phyloP scores from a whole-genome alignment of 1,140 invertebrate species.

The Zaprionus vittiger region DNA sequence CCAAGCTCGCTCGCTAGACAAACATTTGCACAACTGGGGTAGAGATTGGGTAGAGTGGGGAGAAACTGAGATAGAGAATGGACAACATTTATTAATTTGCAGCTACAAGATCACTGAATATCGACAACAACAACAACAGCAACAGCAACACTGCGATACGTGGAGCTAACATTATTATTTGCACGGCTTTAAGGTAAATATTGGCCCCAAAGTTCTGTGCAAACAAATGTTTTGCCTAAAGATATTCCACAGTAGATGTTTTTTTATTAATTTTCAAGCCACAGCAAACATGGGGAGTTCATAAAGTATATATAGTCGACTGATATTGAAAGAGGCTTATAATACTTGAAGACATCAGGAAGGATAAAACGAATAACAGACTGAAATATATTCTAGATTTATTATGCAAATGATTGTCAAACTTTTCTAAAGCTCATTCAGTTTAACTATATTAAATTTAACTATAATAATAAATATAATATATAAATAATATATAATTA shows the following conservation, averaged over 20 bases:
- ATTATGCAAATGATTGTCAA: neutral
- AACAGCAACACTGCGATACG: neutral
- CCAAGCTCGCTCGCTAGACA: constrained; percentile 37
- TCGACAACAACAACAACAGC: constrained; percentile 35
- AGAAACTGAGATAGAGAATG: neutral
- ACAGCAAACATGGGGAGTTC: constrained; percentile 15
- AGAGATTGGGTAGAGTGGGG: neutral
- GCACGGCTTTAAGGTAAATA: constrained; percentile 61
- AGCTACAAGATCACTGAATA: constrained; percentile 75
- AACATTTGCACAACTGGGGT: constrained; percentile 73
- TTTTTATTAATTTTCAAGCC: constrained; percentile 56
- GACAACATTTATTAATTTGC: constrained; percentile 71
- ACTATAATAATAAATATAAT: neutral
- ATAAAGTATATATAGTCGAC: neutral
- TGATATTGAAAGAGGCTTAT: too few relatives aligned
- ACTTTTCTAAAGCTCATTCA: neutral
- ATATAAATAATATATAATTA: too few relatives aligned
- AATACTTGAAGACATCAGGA: too few relatives aligned
- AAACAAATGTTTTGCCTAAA: constrained; percentile 60
- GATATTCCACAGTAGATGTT: constrained; percentile 30
- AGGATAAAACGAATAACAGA: neutral
- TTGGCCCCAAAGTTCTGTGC: constrained; percentile 70
- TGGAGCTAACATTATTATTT: constrained; percentile 44
- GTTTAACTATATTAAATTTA: neutral
- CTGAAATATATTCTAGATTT: neutral